Evolutionary conservation across 2,888 invertebrate species (phyloP).

Genomic region (Meta bourneti): DNA sequence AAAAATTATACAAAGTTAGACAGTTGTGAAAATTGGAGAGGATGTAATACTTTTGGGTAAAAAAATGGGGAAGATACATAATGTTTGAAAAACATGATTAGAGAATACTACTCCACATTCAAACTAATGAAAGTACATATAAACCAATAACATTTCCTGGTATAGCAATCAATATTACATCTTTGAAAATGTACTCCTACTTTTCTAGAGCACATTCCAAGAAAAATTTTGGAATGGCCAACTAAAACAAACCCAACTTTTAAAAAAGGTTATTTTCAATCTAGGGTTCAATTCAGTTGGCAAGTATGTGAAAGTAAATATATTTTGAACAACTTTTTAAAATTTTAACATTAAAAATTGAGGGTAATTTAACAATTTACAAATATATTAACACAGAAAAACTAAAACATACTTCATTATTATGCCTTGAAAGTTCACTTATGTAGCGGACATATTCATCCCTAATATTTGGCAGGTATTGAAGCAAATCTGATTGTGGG

Average conservation of each 20-base stretch:
- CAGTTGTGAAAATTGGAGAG: background rate
- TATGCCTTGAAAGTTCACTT: conserved; percentile 95
- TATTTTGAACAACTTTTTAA: background rate
- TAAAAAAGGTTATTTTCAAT: background rate
- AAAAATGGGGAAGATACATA: too few relatives aligned
- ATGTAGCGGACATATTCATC: conserved; percentile 99
- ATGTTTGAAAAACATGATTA: background rate
- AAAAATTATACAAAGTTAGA: too few relatives aligned
- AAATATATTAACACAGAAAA: background rate
- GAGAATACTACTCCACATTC: background rate
- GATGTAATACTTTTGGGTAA: background rate
- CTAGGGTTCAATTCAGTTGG: background rate
- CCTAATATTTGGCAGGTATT: conserved; percentile 93
- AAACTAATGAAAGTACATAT: background rate
- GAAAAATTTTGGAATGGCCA: background rate
- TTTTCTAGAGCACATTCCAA: background rate
- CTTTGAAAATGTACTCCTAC: background rate
- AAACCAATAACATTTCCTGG: background rate
- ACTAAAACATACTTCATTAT: conserved; percentile 83
- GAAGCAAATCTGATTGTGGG: conserved; percentile 96
- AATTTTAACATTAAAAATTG: background rate
- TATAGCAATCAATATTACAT: background rate
- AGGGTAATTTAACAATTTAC: background rate
- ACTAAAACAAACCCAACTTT: background rate
- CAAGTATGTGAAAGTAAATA: background rate